Percentiles rank a stretch among this genome's conserved stretches.
Conservation (phyloP, 2,888 invertebrate genomes). For the Ceramica pisi region DNA sequence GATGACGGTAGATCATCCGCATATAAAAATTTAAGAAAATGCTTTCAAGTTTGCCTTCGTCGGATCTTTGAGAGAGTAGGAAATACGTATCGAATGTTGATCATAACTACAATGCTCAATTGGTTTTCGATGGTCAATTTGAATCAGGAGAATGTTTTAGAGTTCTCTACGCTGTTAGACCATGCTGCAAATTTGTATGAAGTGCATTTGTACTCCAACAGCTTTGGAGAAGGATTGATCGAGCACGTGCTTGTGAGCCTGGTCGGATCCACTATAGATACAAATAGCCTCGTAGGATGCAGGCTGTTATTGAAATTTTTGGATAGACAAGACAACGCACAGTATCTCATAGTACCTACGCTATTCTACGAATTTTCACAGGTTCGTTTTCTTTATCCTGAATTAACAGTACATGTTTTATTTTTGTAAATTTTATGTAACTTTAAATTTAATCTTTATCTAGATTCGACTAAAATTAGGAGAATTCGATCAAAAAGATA, state of each 20-base stretch:
- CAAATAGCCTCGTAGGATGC: constrained; percentile 89
- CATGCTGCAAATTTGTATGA: constrained; percentile 87
- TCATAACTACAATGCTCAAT: constrained; percentile 88
- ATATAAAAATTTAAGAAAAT: constrained; percentile 83
- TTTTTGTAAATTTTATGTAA: background rate
- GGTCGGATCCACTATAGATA: constrained; percentile 84
- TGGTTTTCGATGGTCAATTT: constrained; percentile 86
- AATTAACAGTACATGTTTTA: background rate
- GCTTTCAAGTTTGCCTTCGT: constrained; percentile 90
- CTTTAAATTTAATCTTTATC: background rate
- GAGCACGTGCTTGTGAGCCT: constrained; percentile 83
- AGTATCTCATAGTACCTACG: constrained; percentile 87
- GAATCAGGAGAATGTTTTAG: constrained; percentile 83
- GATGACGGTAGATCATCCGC: constrained; percentile 64
- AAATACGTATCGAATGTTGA: constrained; percentile 84
- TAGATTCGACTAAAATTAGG: constrained; percentile 84
- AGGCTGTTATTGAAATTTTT: constrained; percentile 90
- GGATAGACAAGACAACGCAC: constrained; percentile 89
- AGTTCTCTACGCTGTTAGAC: constrained; percentile 90
- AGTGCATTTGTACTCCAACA: constrained; percentile 80
- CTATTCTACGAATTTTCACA: constrained; percentile 84
- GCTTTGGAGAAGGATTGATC: constrained; percentile 87
- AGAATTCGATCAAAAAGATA: constrained; percentile 84
- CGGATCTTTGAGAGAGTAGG: constrained; percentile 87
- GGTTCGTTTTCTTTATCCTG: constrained; percentile 69